Conservation (phyloP, 2,113 vertebrate species). For the Nibea albiflora region DNA sequence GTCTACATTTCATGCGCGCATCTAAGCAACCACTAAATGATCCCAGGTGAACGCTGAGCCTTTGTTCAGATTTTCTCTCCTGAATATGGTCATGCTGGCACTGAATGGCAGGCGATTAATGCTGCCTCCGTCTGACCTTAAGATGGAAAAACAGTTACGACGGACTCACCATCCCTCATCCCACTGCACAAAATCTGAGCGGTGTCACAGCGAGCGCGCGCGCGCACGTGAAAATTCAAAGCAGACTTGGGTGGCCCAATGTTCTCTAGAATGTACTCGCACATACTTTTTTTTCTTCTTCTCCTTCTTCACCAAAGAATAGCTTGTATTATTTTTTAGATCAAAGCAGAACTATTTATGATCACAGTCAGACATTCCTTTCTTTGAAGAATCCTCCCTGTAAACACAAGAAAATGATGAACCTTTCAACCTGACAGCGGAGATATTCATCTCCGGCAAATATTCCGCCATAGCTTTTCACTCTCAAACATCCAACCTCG, state of each 20-base stretch:
- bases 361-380: slow-evolving; percentile 29
- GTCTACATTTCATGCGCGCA: slow-evolving; percentile 26
- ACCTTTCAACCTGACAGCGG: neutral
- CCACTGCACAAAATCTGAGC: neutral
- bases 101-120: slow-evolving; percentile 41
- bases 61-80: slow-evolving; percentile 26
- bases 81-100: slow-evolving; percentile 2
- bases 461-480: neutral
- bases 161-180: neutral
- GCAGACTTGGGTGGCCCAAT: slow-evolving; percentile 14
- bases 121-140: slow-evolving; percentile 16
- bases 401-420: slow-evolving; percentile 20
- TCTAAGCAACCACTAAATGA: slow-evolving; percentile 29
- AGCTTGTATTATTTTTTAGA: slow-evolving; percentile 5
- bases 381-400: slow-evolving; percentile 24
- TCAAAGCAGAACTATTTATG: slow-evolving; percentile 29
- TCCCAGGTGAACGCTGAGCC: slow-evolving; percentile 19
- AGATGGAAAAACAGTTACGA: neutral
- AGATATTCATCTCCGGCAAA: slow-evolving; percentile 13
- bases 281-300: neutral
- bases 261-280: neutral
- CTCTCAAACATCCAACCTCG: neutral
- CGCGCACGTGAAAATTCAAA: neutral
- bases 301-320: slow-evolving; percentile 10
- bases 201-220: neutral